Percentiles rank a stretch among this genome's conserved stretches.
phyloP scores from a whole-genome alignment of 2,113 vertebrate species.

The Opisthocomus hoazin region DNA sequence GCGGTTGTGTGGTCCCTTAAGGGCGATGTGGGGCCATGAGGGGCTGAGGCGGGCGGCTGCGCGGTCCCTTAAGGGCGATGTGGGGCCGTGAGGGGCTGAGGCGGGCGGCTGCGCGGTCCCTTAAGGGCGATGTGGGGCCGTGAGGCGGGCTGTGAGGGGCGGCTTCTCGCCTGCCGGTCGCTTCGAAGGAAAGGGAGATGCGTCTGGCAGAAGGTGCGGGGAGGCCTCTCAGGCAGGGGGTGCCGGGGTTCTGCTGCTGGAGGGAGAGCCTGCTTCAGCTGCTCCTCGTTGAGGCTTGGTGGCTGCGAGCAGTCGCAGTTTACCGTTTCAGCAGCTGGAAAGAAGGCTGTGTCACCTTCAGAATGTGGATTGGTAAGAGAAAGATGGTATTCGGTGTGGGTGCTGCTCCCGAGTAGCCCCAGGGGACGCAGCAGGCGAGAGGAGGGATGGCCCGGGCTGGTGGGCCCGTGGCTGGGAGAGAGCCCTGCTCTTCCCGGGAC shows the following conservation, averaged over 20 bases:
- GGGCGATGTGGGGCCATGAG: too few species aligned
- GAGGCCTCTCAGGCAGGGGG: neutral
- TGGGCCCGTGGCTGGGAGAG: rapidly evolving
- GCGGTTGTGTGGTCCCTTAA: too few species aligned
- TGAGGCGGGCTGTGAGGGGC: too few species aligned
- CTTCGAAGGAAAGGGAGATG: neutral
- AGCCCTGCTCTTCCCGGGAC: rapidly evolving
- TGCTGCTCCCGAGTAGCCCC: too few species aligned
- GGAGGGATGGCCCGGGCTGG: neutral
- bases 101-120: too few species aligned
- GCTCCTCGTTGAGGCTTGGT: neutral
- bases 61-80: too few species aligned
- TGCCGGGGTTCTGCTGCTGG: too few species aligned
- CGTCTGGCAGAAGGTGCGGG: neutral
- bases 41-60: neutral
- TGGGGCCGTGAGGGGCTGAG: rapidly evolving
- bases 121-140: too few species aligned
- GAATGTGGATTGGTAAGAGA: neutral
- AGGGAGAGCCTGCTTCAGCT: neutral
- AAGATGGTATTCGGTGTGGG: rapidly evolving
- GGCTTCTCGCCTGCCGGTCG: rapidly evolving
- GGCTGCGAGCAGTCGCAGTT: rapidly evolving
- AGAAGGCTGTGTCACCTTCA: neutral
- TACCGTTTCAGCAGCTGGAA: neutral
- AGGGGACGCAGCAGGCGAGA: rapidly evolving